Percentiles rank a stretch among this genome's conserved stretches.
These are phyloP conservation scores for Empis stercorea DNA, from an alignment of 2,888 invertebrate genomes.

Conservation along the genomic window DNA sequence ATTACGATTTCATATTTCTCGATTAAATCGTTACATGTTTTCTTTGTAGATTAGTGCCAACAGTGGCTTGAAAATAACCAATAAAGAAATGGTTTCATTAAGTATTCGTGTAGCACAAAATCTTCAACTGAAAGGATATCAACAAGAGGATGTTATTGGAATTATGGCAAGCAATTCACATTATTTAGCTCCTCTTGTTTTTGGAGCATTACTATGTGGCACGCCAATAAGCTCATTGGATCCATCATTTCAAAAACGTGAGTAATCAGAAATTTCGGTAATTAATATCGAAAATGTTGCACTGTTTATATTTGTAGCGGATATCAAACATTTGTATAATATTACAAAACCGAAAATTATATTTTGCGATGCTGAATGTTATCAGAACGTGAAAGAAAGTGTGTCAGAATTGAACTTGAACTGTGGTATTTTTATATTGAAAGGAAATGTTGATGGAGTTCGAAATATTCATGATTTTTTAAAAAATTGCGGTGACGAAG, in stretches of 20 bases:
- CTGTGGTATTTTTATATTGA: conserved; percentile 22
- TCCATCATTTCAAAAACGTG: conserved; percentile 24
- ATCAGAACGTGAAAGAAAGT: conserved; percentile 13
- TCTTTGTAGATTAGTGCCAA: conserved; percentile 34
- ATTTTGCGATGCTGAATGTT: conserved; percentile 11
- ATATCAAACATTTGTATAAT: conserved; percentile 9
- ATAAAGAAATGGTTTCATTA: conserved; percentile 24
- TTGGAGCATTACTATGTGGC: conserved; percentile 27
- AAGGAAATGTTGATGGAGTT: conserved; percentile 20
- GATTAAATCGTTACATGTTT: neutral
- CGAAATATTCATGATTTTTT: conserved; percentile 25
- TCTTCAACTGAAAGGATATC: conserved; percentile 15
- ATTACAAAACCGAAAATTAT: conserved; percentile 12
- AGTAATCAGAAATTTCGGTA: neutral
- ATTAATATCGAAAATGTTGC: neutral
- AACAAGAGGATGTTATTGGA: conserved; percentile 29
- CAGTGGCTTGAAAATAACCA: conserved; percentile 25
- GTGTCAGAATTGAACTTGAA: conserved; percentile 22
- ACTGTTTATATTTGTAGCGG: conserved; percentile 2
- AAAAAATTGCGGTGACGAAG: conserved; percentile 21
- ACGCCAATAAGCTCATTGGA: conserved; percentile 29
- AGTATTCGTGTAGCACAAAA: conserved; percentile 10
- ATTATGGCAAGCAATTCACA: conserved; percentile 27
- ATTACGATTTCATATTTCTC: too few relatives aligned
- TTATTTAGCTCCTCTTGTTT: conserved; percentile 25